Conservation (phyloP, 2,113 vertebrate genomes). For the Syrmaticus mikado region DNA sequence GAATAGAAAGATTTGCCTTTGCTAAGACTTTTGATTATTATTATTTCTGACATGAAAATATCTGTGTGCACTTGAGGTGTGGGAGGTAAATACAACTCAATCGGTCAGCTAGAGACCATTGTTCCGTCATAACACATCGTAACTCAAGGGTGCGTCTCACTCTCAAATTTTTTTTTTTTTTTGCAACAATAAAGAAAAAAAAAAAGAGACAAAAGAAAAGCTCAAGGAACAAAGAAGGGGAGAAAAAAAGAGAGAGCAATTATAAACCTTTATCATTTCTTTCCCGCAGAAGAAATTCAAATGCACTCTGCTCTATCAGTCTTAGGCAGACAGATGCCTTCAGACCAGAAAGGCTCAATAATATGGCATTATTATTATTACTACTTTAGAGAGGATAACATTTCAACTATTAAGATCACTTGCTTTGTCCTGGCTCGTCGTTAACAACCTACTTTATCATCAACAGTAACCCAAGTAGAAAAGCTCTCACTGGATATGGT, state of each 20-base stretch:
- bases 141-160: no score
- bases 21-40: background rate
- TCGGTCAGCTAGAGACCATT: no score
- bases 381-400: conserved; percentile 41
- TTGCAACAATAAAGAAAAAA: background rate
- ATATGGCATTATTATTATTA: conserved; percentile 46
- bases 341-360: conserved; percentile 48
- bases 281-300: conserved; percentile 43
- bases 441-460: conserved; percentile 62
- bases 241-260: background rate
- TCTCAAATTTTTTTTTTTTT: no score
- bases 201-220: background rate
- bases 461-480: conserved; percentile 25
- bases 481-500: conserved; percentile 26
- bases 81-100: no score
- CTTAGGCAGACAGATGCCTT: conserved; percentile 39
- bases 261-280: conserved; percentile 32
- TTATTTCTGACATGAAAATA: background rate
- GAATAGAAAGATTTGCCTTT: background rate
- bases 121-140: no score
- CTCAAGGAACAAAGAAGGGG: background rate
- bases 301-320: conserved; percentile 25
- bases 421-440: conserved; percentile 50
- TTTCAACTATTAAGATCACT: conserved; percentile 59
- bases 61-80: background rate